Percentiles rank a stretch among this genome's conserved stretches.
These are phyloP conservation scores for Lasaia peninsularis DNA, from an alignment of 1,140 invertebrate genomes.

Conservation along the genomic window DNA sequence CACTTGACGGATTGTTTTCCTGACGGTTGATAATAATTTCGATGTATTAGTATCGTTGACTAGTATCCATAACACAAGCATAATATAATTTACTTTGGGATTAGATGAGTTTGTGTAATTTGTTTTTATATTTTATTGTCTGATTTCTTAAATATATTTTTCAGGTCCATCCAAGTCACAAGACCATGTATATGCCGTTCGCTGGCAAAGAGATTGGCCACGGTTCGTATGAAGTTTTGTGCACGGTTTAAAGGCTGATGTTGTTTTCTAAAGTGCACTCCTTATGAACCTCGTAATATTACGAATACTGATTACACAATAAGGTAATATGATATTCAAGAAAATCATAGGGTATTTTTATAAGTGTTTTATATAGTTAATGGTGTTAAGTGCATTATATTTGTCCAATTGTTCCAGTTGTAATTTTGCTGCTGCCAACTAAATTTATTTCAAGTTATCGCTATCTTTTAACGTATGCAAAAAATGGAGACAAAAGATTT, in stretches of 20 bases:
- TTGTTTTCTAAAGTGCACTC: background rate
- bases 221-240: slow-evolving; percentile 78
- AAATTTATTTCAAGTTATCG: too few relatives aligned
- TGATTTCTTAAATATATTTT: slow-evolving; percentile 30
- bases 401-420: too few relatives aligned
- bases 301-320: background rate
- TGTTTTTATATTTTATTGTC: slow-evolving; percentile 1
- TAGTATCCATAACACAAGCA: too few relatives aligned
- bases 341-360: background rate
- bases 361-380: background rate
- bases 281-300: background rate
- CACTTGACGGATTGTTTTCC: too few relatives aligned
- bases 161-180: slow-evolving; percentile 84
- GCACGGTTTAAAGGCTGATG: slow-evolving; percentile 38
- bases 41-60: too few relatives aligned
- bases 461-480: too few relatives aligned
- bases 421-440: too few relatives aligned
- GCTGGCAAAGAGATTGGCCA: slow-evolving; percentile 82
- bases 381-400: too few relatives aligned
- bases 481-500: too few relatives aligned
- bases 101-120: background rate
- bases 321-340: background rate
- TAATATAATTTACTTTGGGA: too few relatives aligned
- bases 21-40: too few relatives aligned
- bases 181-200: slow-evolving; percentile 84